Evolutionary conservation across 2,888 invertebrate genomes (phyloP).

Genomic region (Eremobia ochroleuca): DNA sequence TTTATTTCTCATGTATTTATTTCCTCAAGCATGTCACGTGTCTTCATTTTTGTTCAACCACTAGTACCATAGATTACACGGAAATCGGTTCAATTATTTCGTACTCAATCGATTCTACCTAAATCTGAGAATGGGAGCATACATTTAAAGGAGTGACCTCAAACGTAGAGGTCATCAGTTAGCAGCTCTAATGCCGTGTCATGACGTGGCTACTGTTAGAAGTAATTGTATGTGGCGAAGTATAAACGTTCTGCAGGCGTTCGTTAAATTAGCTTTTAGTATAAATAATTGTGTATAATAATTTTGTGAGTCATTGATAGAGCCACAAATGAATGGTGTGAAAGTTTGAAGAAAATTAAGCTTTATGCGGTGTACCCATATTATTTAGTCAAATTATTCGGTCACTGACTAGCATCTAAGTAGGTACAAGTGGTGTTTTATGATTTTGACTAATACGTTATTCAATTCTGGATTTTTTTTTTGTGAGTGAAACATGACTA

Average conservation of each 20-base stretch:
- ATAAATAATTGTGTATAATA: constrained; percentile 34
- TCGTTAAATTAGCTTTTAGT: constrained; percentile 9
- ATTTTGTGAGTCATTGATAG: constrained; percentile 9
- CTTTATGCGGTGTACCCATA: not conserved
- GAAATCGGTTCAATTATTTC: constrained; percentile 26
- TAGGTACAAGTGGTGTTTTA: not conserved
- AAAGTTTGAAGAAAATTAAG: not conserved
- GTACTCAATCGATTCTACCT: constrained; percentile 2
- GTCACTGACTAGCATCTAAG: not conserved
- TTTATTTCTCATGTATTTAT: no score
- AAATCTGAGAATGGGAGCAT: constrained; percentile 20
- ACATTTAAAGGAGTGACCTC: constrained; percentile 38
- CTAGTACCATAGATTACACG: not conserved
- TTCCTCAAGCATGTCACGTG: no score
- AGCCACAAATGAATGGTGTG: not conserved
- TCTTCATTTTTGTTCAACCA: no score
- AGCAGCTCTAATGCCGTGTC: constrained; percentile 48
- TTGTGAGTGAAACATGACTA: not conserved
- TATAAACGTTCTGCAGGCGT: constrained; percentile 30
- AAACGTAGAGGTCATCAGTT: constrained; percentile 55
- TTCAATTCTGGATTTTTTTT: not conserved
- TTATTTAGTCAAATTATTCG: no score
- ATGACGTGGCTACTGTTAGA: constrained; percentile 33
- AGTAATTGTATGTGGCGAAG: constrained; percentile 51
- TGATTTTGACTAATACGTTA: not conserved